phyloP scores from a whole-genome alignment of 2,113 vertebrate genomes.

The Tiliqua scincoides region DNA sequence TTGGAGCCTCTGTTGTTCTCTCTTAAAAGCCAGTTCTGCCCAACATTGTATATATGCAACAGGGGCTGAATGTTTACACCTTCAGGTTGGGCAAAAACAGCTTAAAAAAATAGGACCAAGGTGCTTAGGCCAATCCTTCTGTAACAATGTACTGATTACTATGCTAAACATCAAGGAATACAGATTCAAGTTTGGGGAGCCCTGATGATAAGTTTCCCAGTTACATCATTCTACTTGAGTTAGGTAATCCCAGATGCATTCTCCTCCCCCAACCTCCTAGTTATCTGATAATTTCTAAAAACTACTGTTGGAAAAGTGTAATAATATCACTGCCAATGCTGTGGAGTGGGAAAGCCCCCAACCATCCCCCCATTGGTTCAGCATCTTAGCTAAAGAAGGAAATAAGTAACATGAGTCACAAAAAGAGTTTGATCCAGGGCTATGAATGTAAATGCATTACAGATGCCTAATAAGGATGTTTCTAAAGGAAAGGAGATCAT shows the following conservation, averaged over 20 bases:
- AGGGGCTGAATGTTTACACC: too few species aligned
- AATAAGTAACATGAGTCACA: slow-evolving; percentile 69
- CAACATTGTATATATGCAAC: too few species aligned
- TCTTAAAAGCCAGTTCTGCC: background rate
- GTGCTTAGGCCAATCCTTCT: background rate
- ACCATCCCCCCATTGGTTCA: slow-evolving; percentile 40
- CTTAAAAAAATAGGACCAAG: too few species aligned
- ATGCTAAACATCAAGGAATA: background rate
- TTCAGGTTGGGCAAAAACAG: too few species aligned
- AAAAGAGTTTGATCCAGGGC: slow-evolving; percentile 70
- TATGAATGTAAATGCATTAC: slow-evolving; percentile 72
- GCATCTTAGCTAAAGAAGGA: slow-evolving; percentile 58
- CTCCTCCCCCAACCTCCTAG: too few species aligned
- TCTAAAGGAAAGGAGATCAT: slow-evolving; percentile 64
- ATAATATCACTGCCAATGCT: slow-evolving; percentile 22
- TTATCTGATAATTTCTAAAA: background rate
- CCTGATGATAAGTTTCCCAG: background rate
- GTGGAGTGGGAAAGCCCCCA: slow-evolving; percentile 40
- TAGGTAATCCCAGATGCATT: background rate
- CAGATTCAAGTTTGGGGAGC: background rate
- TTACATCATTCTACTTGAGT: background rate
- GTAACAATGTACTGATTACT: background rate
- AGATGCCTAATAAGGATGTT: slow-evolving; percentile 73
- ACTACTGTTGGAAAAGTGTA: background rate
- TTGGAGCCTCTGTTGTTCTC: background rate